These are phyloP conservation scores for Cladopsammia gracilis DNA, from an alignment of 64 coral and sea anemone genomes.

Conservation along the genomic window DNA sequence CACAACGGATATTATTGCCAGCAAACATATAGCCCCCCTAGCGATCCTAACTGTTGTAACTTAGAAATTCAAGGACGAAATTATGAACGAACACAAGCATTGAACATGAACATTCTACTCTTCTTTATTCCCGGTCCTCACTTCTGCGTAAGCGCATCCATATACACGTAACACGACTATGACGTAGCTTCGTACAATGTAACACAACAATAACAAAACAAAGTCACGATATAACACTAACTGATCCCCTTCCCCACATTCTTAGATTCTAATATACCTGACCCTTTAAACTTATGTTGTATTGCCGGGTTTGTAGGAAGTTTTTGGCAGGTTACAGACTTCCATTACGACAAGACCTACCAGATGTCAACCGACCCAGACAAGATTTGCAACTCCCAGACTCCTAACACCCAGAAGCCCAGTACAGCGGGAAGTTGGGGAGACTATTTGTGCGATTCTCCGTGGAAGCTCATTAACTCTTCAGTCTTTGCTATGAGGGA, in stretches of 20 bases:
- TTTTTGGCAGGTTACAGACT: constrained; percentile 83
- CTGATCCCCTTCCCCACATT: background rate
- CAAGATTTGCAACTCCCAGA: constrained; percentile 85
- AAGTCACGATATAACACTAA: no score
- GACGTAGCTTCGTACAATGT: no score
- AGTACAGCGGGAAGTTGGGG: constrained; percentile 62
- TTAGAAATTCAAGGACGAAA: no score
- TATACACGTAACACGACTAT: no score
- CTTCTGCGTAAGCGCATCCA: no score
- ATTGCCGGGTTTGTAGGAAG: constrained; percentile 13
- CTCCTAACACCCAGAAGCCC: constrained; percentile 17
- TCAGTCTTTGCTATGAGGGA: constrained; percentile 72
- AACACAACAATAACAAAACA: no score
- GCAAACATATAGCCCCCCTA: no score
- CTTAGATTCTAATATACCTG: background rate
- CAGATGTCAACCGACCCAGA: constrained; percentile 40
- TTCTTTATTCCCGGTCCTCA: no score
- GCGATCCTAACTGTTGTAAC: background rate
- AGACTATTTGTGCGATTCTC: constrained; percentile 74
- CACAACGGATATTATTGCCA: no score
- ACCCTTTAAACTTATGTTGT: background rate
- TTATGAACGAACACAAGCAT: no score
- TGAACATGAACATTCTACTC: no score
- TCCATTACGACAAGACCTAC: constrained; percentile 84
- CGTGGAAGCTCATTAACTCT: constrained; percentile 80